Evolutionary conservation across 2,113 vertebrate genomes (phyloP), one percentile per base, ranked within the genome.

Genomic region (Thinocorus orbignyianus): DNA sequence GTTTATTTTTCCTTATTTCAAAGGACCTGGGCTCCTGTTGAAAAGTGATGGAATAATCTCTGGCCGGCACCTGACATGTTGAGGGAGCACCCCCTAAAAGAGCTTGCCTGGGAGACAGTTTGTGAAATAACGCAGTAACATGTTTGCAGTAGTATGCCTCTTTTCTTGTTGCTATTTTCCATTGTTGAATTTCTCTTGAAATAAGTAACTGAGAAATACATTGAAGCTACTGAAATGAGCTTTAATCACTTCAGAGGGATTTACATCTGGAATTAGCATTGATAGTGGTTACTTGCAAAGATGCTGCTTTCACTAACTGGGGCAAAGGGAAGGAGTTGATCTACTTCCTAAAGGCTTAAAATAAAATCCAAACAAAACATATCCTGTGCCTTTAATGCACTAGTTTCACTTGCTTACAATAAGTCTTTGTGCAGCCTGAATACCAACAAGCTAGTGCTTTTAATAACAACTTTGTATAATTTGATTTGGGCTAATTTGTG

Each of bases 1-100:
- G 49, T 97, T 96, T 96, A 81, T 97, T 98, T 96, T 97, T 97
- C 95, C 96, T 98, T 98, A 94, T 97, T 98, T 97, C 97, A 88
- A 97, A 95, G 97, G 97, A 96, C 93, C 92, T 97, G 97, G 74
- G 95, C 83, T 95, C 92, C 96, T 97, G 92, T 96, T 97, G 91
- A 95, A 97, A 92, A 97, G 91, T 97, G 95, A 90, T 96, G 93
- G 93, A 95, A 49, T 97, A 92, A 94, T 93, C 88, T 97, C 52
- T 93, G 88, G 93, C 95, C 93, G 92, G 84, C 94, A 97, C 96
- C 88, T 96, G 95, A 94, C 94, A 96, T 97, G 71, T 96, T 97
- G 95, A 97, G 79, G 90, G 96, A 98, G 93, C 95, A 93, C 20
- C 79, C 93, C 76, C 83, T 97, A 86, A 95, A 90, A 95, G 95